A percentile compares a stretch with the other conserved stretches of the same genome.
Evolutionary conservation across 2,888 invertebrate species (phyloP).

Genomic region (Nomada fabriciana): DNA sequence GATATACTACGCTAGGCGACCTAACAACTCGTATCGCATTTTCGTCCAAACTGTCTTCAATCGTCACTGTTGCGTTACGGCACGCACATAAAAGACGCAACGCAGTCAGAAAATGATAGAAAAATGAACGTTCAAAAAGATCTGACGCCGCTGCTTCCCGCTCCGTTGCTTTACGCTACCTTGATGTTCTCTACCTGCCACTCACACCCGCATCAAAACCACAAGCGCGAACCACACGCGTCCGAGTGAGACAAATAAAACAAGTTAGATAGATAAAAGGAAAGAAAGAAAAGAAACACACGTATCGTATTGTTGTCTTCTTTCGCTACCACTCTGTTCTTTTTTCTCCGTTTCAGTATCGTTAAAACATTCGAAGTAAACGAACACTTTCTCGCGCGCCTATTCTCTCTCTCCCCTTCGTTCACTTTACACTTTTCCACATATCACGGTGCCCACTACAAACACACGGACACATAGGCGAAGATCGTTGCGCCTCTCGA

Average conservation of each 20-base stretch:
- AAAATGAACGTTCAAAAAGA: slow-evolving; percentile 48
- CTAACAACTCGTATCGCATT: slow-evolving; percentile 76
- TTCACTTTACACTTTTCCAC: slow-evolving; percentile 61
- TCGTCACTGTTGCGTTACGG: slow-evolving; percentile 17
- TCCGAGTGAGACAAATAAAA: slow-evolving; percentile 20
- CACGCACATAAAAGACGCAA: slow-evolving; percentile 30
- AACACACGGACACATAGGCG: slow-evolving; percentile 42
- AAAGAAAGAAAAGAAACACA: slow-evolving; percentile 12
- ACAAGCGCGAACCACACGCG: slow-evolving; percentile 47
- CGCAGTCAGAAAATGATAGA: slow-evolving; percentile 27
- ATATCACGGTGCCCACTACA: slow-evolving; percentile 54
- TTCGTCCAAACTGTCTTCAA: slow-evolving; percentile 36
- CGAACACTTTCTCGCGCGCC: slow-evolving; percentile 37
- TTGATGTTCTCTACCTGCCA: slow-evolving; percentile 63
- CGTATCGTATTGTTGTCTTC: slow-evolving; percentile 19
- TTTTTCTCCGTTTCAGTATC: slow-evolving; percentile 2
- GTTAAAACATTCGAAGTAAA: slow-evolving; percentile 22
- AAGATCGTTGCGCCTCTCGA: slow-evolving; percentile 65
- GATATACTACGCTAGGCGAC: slow-evolving; percentile 80
- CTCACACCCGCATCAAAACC: slow-evolving; percentile 62
- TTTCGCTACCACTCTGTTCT: slow-evolving; percentile 19
- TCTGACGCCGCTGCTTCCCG: slow-evolving; percentile 65
- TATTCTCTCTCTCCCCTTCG: slow-evolving; percentile 30
- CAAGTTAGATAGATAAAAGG: slow-evolving; percentile 24
- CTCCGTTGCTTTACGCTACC: slow-evolving; percentile 63